phyloP scores from a whole-genome alignment of 2,888 invertebrate genomes.

The Stratiomys singularior region DNA sequence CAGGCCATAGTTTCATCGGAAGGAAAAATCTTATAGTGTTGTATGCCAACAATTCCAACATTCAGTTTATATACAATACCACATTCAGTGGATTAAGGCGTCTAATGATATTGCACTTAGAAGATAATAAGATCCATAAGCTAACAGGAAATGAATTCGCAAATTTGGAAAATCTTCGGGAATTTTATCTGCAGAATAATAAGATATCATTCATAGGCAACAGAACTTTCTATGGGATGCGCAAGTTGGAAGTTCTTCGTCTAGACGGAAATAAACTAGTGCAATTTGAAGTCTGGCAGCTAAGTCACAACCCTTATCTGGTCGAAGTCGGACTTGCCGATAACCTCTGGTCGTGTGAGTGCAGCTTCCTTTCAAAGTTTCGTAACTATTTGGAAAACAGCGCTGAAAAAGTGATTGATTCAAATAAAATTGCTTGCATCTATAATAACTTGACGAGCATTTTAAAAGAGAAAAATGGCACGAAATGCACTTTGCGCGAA shows the following conservation, averaged over 20 bases:
- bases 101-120: conserved; percentile 83
- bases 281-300: conserved; percentile 87
- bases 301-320: conserved; percentile 83
- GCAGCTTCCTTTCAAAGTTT: conserved; percentile 82
- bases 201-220: conserved; percentile 84
- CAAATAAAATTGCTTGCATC: conserved; percentile 78
- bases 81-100: conserved; percentile 89
- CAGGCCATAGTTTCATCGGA: conserved; percentile 90
- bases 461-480: conserved; percentile 81
- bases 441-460: conserved; percentile 78
- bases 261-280: conserved; percentile 85
- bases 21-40: conserved; percentile 88
- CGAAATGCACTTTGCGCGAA: conserved; percentile 78
- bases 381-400: conserved; percentile 83
- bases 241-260: conserved; percentile 84
- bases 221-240: conserved; percentile 82
- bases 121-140: conserved; percentile 84
- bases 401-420: conserved; percentile 83
- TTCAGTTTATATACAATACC: conserved; percentile 85
- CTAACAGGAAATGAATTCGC: conserved; percentile 85
- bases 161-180: conserved; percentile 82
- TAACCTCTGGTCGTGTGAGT: conserved; percentile 93
- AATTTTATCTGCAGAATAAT: conserved; percentile 89
- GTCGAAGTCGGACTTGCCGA: conserved; percentile 85
- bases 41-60: conserved; percentile 89